Base-by-base conservation (phyloP, 1,140 invertebrate species). In the Drosophila ohnishii region DNA sequence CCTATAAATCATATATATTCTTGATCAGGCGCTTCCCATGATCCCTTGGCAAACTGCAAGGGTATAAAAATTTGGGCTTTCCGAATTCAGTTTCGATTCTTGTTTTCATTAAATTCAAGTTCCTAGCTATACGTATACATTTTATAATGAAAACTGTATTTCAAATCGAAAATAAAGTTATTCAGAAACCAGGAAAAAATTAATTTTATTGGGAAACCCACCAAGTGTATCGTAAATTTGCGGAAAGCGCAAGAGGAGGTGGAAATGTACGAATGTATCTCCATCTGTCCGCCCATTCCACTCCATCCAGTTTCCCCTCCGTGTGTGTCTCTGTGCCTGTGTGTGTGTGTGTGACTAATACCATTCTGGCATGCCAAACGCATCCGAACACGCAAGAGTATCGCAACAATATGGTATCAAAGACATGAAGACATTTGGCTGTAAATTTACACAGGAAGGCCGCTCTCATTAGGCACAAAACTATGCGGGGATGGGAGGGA, bases 361-460 rank as follows among this genome's bases (percentile, higher is more conserved):
- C 73, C 83, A 82, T 83, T 86, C 75, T 83, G 75, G 79, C 83
- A 86, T 86, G 82, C 83, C 83, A 86, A 79, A 78, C 83, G 70
- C 75, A 80, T 51, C 59, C 77, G 45, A 77, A 59, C 80, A 85
- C 82, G 82, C 82, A 78, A 66, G 28, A 63, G 60, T 73, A 80
- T 64, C 61, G 64, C 79, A 61, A 58, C 78, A 64, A 67, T 79
- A 66, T 79, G 61, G 50, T 28, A 19, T n/a, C 37, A 39, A 50
- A 64, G 57, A 70, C 62, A 71, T 80, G 59, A 80, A 70, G 78
- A 71, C 83, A 83, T 76, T 74, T 64, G 50, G 44, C 78, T 73
- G 61, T 70, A 75, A 79, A 76, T 72, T 47, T 66, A 66, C 42
- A 69, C 42, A 69, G 64, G 40, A 44, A 59, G 34, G 10, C 40